Conservation (phyloP, 2,888 invertebrate species). For the Malthinus flaveolus region DNA sequence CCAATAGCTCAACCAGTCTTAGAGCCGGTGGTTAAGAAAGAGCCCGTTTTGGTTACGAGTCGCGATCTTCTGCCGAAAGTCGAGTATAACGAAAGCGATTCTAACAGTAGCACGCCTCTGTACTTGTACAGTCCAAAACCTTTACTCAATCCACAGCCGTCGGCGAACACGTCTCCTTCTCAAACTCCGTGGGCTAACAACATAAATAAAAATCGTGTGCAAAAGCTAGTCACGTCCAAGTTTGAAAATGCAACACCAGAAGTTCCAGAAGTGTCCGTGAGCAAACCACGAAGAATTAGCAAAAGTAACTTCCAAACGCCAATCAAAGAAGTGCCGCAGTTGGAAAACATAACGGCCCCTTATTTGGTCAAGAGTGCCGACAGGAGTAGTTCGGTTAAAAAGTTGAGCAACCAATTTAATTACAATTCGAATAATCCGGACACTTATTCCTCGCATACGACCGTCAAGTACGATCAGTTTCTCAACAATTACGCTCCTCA, state of each 20-base stretch:
- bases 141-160: conserved; percentile 30
- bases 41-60: conserved; percentile 55
- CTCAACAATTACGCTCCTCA: conserved; percentile 4
- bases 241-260: conserved; percentile 54
- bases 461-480: conserved; percentile 30
- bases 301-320: conserved; percentile 38
- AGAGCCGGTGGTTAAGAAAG: conserved; percentile 35
- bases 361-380: conserved; percentile 43
- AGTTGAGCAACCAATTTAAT: conserved; percentile 51
- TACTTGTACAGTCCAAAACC: conserved; percentile 53
- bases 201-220: conserved; percentile 55
- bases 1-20: conserved; percentile 24
- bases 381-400: conserved; percentile 45
- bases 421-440: conserved; percentile 30
- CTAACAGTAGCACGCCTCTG: conserved; percentile 37
- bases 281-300: conserved; percentile 42
- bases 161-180: conserved; percentile 18
- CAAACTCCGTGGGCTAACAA: conserved; percentile 56
- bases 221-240: conserved; percentile 60
- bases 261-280: conserved; percentile 13
- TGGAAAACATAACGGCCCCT: conserved; percentile 42
- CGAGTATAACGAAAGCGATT: conserved; percentile 23
- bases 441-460: conserved; percentile 31
- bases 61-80: conserved; percentile 18
- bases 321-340: conserved; percentile 28